Evolutionary conservation across 2,113 vertebrate species (phyloP).

Genomic region (Hippocampus abdominalis): DNA sequence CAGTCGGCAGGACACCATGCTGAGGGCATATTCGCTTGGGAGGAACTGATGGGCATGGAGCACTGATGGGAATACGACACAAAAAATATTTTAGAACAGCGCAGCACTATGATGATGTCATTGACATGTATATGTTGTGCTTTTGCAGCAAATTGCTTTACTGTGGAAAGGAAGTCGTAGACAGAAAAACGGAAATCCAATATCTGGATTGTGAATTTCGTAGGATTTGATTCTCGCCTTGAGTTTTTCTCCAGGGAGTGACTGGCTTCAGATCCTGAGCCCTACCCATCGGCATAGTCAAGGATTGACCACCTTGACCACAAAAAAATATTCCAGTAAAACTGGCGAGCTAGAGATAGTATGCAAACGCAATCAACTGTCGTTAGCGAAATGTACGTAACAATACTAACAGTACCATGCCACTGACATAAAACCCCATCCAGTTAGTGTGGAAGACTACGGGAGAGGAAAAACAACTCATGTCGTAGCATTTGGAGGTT

Average conservation of each 20-base stretch:
- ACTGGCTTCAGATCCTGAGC: neutral
- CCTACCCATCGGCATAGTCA: neutral
- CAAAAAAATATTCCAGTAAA: neutral
- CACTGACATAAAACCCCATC: neutral
- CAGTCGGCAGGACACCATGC: constrained; percentile 93
- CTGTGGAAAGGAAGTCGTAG: neutral
- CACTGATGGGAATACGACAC: constrained; percentile 67
- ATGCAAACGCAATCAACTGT: neutral
- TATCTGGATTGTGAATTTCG: neutral
- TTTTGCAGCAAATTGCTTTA: neutral
- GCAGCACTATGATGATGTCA: neutral
- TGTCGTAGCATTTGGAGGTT: neutral
- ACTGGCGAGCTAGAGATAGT: neutral
- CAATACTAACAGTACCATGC: neutral
- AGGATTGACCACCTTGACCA: too few relatives aligned
- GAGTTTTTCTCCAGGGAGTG: neutral
- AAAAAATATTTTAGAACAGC: neutral
- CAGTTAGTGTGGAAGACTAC: neutral
- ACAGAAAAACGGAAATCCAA: neutral
- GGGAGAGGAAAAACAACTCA: neutral
- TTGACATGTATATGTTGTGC: neutral
- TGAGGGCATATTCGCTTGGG: constrained; percentile 93
- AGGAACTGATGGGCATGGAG: constrained; percentile 97
- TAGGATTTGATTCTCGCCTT: neutral
- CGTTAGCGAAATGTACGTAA: neutral